Percentiles rank a stretch among this genome's conserved stretches.
Evolutionary conservation across 2,113 vertebrate genomes (phyloP).

Genomic region (Antennarius striatus): DNA sequence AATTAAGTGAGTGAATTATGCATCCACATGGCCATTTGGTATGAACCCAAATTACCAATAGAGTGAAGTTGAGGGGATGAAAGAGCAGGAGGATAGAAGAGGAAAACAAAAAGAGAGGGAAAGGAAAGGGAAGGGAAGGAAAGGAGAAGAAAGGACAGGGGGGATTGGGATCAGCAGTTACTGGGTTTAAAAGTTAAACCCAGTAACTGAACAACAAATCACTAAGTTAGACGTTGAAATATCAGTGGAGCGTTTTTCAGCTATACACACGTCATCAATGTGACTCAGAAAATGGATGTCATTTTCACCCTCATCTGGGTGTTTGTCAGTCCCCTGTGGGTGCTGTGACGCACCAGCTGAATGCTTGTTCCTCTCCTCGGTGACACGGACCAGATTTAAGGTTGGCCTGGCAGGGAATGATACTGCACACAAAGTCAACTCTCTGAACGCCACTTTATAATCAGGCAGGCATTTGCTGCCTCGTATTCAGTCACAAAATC

Average conservation of each 20-base stretch:
- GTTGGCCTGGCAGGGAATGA: conserved; percentile 27
- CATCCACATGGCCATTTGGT: conserved; percentile 48
- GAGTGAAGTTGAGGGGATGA: conserved; percentile 15
- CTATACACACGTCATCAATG: conserved; percentile 17
- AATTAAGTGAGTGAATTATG: conserved; percentile 67
- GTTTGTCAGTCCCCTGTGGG: conserved; percentile 37
- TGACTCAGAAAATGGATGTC: conserved; percentile 40
- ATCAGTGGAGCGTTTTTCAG: conserved; percentile 26
- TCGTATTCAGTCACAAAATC: conserved; percentile 29
- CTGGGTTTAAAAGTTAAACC: conserved; percentile 5
- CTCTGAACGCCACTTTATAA: conserved; percentile 29
- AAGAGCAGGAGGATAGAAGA: conserved; percentile 9
- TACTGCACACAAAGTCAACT: conserved; percentile 32
- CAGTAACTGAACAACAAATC: conserved; percentile 19
- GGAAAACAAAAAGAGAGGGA: not conserved
- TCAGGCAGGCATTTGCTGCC: conserved; percentile 32
- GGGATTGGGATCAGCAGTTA: not conserved
- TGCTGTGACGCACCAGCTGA: conserved; percentile 28
- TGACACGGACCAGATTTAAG: conserved; percentile 34
- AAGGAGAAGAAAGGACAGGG: not conserved
- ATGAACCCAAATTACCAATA: conserved; percentile 61
- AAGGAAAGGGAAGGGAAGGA: too few relatives aligned
- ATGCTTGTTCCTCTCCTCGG: conserved; percentile 18
- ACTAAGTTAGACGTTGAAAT: conserved; percentile 4
- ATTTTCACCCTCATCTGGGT: conserved; percentile 49